phyloP scores from a whole-genome alignment of 2,113 vertebrate genomes.

The Anhinga rufa region DNA sequence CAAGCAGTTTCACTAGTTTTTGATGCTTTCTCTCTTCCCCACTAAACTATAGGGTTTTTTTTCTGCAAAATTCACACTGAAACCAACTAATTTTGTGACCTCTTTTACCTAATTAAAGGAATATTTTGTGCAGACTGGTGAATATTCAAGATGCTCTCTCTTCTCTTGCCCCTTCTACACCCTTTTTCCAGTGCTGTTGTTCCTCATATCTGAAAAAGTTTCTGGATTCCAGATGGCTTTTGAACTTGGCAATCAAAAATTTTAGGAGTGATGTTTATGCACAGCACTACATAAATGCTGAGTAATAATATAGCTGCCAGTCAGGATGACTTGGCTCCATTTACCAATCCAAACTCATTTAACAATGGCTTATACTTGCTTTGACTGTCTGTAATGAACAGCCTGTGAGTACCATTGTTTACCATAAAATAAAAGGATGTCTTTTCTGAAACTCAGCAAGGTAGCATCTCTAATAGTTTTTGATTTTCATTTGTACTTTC shows the following conservation, averaged over 20 bases:
- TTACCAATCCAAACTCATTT: not conserved
- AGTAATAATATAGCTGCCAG: slow-evolving; percentile 5
- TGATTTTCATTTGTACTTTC: not conserved
- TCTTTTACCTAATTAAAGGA: not conserved
- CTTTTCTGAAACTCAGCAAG: not conserved
- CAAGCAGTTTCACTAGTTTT: not conserved
- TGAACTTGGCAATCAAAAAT: not conserved
- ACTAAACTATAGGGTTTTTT: not conserved
- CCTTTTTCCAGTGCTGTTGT: not conserved
- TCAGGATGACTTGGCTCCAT: slow-evolving; percentile 4
- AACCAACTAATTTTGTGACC: not conserved
- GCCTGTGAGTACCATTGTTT: not conserved
- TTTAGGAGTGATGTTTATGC: not conserved
- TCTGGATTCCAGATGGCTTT: not conserved
- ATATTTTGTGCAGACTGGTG: not conserved
- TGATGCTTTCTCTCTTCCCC: not conserved
- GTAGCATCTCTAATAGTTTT: not conserved
- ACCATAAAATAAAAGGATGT: not conserved
- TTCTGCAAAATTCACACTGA: not conserved
- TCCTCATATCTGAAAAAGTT: not conserved
- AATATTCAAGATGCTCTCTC: not conserved
- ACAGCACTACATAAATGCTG: not conserved
- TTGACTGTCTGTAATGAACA: not conserved
- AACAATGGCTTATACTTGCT: not conserved
- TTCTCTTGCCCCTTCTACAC: not conserved